Percentiles rank a stretch among this genome's conserved stretches.
Evolutionary conservation across 2,888 invertebrate genomes (phyloP).

Genomic region (Eledona agricola): DNA sequence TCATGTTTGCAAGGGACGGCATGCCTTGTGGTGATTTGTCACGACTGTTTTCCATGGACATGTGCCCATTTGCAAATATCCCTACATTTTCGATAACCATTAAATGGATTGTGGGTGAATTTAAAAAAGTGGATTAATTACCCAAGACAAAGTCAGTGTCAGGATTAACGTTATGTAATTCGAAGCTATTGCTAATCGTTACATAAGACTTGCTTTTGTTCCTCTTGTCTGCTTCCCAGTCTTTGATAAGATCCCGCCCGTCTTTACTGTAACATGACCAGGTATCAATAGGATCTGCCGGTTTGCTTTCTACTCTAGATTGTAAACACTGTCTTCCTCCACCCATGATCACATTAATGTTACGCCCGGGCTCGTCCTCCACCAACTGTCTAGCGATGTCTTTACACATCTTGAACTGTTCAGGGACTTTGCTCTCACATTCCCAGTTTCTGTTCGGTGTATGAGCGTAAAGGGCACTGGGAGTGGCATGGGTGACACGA

Average conservation of each 20-base stretch:
- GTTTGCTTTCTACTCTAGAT: constrained; percentile 65
- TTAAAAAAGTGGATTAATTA: constrained; percentile 50
- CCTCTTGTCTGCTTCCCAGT: constrained; percentile 69
- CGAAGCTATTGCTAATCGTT: constrained; percentile 73
- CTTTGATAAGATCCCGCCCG: constrained; percentile 76
- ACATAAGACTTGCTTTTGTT: constrained; percentile 65
- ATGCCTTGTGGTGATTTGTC: constrained; percentile 71
- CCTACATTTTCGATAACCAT: constrained; percentile 67
- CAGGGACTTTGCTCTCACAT: constrained; percentile 75
- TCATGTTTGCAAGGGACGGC: constrained; percentile 85
- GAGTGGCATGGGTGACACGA: constrained; percentile 89
- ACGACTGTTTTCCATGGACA: constrained; percentile 77
- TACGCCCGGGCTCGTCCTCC: constrained; percentile 79
- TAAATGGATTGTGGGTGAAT: background rate
- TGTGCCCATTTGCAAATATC: constrained; percentile 82
- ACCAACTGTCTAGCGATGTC: constrained; percentile 87
- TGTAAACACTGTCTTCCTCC: constrained; percentile 79
- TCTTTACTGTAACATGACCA: constrained; percentile 73
- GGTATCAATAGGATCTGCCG: constrained; percentile 63
- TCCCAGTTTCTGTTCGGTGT: constrained; percentile 82
- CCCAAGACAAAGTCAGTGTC: constrained; percentile 82
- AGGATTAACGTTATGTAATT: constrained; percentile 70
- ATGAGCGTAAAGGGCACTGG: constrained; percentile 82
- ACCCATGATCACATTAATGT: constrained; percentile 86
- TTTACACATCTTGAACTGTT: constrained; percentile 69